Base-by-base conservation (phyloP, 2,113 vertebrate species). In the Actenoides lindsayi region DNA sequence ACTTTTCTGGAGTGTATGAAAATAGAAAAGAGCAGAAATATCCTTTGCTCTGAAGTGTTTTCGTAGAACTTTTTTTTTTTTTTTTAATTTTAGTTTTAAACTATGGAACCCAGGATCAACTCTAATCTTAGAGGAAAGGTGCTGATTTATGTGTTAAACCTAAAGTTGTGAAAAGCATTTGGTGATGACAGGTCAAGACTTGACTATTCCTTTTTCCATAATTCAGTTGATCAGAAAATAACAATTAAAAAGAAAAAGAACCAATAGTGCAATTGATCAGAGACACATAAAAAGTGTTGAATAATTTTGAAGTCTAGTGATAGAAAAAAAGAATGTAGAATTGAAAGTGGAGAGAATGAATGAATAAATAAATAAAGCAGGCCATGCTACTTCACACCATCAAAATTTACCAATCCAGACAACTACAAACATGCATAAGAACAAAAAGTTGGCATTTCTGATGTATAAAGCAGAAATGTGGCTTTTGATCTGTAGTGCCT, bases 61-160 rank as follows among this genome's bases (percentile, higher is more conserved):
- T 68, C 56, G 46, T n/a, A 42, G 12, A 5, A 35, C 13, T 25
- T 1, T 48, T 65, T 54, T 56, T 59, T 11, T n/a, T 18, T 27
- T 48, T 48, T 27, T 27, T 6, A 7, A 1, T 56, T 64, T 44
- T 60, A 42, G 44, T 78, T 65, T 71, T 41, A 50, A n/a, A 42
- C 16, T 42, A 4, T 53, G 10, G 7, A 42, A 42, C 7, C 3
- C 13, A 10, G 5, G 5, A 56, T 51, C 3, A 2, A 5, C 21
- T 65, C 20, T 50, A 56, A 17, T 48, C 59, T 75, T 51, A 84
- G 13, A 24, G 17, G 13, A 7, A 62, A 89, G 63, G 9, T 53
- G 7, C 2, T 82, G 19, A 59, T 54, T 44, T 75, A 53, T 44
- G 5, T 41, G 3, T 65, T 56, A 75, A 37, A 78, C 15, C 6